Evolutionary conservation across 2,797 vertebrate genomes (phyloP).

Genomic region (Acestrorhynchus altus): DNA sequence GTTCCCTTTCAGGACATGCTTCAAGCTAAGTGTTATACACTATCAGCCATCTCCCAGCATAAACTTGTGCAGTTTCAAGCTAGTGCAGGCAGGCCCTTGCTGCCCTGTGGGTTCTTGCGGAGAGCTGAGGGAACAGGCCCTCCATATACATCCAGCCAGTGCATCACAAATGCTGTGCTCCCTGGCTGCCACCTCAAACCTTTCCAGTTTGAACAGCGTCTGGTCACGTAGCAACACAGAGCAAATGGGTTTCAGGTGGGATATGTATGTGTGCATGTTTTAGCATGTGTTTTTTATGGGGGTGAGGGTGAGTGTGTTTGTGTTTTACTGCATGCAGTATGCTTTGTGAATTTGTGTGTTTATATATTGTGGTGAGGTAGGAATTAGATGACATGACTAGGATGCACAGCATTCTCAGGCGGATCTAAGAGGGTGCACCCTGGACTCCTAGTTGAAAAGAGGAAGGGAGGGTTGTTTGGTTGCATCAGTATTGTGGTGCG

Average conservation of each 20-base stretch:
- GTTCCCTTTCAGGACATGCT: slow-evolving; percentile 38
- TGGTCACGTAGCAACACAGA: slow-evolving; percentile 45
- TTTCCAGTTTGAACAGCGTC: slow-evolving; percentile 33
- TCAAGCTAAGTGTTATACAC: slow-evolving; percentile 22
- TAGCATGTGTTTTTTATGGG: slow-evolving; percentile 4
- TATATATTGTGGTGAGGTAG: background rate
- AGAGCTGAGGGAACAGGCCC: slow-evolving; percentile 73
- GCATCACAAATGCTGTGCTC: slow-evolving; percentile 61
- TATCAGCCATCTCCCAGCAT: slow-evolving; percentile 45
- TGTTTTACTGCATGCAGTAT: slow-evolving; percentile 53
- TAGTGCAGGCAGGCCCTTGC: slow-evolving; percentile 35
- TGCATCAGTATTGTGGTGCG: slow-evolving; percentile 83
- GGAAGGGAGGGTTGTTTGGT: slow-evolving; percentile 73
- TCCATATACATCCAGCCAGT: slow-evolving; percentile 79
- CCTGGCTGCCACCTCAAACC: slow-evolving; percentile 44
- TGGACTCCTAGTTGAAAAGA: slow-evolving; percentile 1
- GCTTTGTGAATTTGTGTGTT: slow-evolving; percentile 13
- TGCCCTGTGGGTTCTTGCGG: slow-evolving; percentile 76
- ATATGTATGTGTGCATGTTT: slow-evolving; percentile 52
- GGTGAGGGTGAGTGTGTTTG: slow-evolving; percentile 38
- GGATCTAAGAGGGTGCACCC: background rate
- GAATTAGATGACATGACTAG: slow-evolving; percentile 33
- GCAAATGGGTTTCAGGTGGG: slow-evolving; percentile 43
- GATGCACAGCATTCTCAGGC: background rate
- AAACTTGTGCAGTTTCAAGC: slow-evolving; percentile 43